Evolutionary conservation across 1,140 invertebrate species (phyloP).

Genomic region (Drosophila varians): DNA sequence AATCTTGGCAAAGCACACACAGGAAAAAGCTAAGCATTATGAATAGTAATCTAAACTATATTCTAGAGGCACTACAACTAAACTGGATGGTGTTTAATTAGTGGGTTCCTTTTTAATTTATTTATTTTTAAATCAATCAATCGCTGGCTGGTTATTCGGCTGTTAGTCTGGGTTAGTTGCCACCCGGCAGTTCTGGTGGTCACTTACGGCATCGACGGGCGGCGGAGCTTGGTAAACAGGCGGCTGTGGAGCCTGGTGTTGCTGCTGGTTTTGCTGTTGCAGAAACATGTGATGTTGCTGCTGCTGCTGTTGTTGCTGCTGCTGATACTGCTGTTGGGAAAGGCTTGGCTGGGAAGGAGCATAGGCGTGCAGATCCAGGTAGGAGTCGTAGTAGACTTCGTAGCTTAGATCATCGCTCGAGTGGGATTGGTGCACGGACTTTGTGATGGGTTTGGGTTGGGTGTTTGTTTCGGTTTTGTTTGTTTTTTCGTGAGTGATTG

Average conservation of each 20-base stretch:
- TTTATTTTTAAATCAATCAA: neutral
- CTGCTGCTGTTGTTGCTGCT: conserved; percentile 38
- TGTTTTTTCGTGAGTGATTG: conserved; percentile 28
- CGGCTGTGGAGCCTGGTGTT: conserved; percentile 26
- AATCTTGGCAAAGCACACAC: conserved; percentile 27
- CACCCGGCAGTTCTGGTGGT: conserved; percentile 18
- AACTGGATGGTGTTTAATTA: conserved; percentile 38
- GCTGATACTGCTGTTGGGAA: conserved; percentile 35
- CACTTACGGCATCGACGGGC: conserved; percentile 75
- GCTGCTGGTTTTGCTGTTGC: conserved; percentile 36
- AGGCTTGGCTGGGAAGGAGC: conserved; percentile 51
- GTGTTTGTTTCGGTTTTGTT: neutral
- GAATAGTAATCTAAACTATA: conserved; percentile 34
- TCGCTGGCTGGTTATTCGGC: conserved; percentile 5
- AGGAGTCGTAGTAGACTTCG: conserved; percentile 74
- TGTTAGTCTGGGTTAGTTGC: conserved; percentile 56
- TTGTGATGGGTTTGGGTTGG: conserved; percentile 6
- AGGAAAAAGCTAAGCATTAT: conserved; percentile 22
- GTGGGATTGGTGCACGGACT: conserved; percentile 55
- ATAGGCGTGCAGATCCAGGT: conserved; percentile 70
- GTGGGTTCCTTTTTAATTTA: neutral
- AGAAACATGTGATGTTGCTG: neutral
- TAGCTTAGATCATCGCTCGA: conserved; percentile 56
- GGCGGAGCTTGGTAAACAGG: conserved; percentile 63
- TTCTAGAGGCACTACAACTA: conserved; percentile 38